Evolutionary conservation across 2,797 vertebrate genomes (phyloP), one percentile per base, ranked within the genome.

Genomic region (Cyclopterus lumpus): DNA sequence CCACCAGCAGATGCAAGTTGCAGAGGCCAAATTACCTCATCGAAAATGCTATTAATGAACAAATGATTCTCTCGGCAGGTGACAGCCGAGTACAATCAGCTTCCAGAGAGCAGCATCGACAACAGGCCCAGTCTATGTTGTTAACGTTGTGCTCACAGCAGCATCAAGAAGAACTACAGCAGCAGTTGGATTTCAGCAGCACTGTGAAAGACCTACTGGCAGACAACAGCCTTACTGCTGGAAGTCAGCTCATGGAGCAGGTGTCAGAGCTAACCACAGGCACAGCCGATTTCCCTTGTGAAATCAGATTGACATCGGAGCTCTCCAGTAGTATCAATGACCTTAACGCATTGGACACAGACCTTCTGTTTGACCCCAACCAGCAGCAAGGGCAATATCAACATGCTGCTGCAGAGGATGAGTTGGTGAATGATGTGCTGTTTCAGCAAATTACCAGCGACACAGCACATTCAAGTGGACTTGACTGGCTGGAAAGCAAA

Each of bases 401-500:
- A 87, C 96, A 96, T 75, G 92, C 96, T 58, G 94, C 96, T 86
- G 93, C 97, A 86, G 97, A 99, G 91, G 97, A 99, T 90, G 97
- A 97, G 89, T 86, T 99, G 85, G 97, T 97, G 92, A 97, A 97
- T n/a, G 96, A 99, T 88, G 95, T 95, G 14, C 95, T 99, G 84
- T 99, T 99, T 93, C 97, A 99, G 86, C 98, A 99, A 82, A 98
- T 99, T 75, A 97, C 96, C 94, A 96, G 93, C 73, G 97, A 99
- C 88, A 94, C 96, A 60, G 94, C 96, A 60, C 97, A 95, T 92
- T 92, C 97, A 42, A 92, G 96, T 73, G 97, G 96, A 88, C 98
- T 99, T 82, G 98, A 99, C 82, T 99, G 98, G 98, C 95, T 99
- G 85, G 98, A 99, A 89, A 99, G 96, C 93, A 99, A 99, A 94